These are phyloP conservation scores for Ommatoiulus sabulosus DNA, from an alignment of 2,888 invertebrate species.

Conservation along the genomic window DNA sequence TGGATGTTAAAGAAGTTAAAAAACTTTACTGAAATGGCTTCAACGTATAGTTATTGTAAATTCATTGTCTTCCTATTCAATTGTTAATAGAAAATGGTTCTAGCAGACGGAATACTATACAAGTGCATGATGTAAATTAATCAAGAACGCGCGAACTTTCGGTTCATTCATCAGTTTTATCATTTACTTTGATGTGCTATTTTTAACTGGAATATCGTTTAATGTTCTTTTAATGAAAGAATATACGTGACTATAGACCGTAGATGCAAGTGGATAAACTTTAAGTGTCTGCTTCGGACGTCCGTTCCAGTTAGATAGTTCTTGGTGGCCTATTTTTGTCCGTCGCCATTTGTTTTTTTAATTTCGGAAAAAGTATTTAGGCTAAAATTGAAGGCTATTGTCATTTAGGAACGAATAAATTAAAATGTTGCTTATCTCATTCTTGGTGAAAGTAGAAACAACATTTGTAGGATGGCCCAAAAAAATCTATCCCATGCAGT, in stretches of 20 bases:
- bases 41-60: no score
- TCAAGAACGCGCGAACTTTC: background rate
- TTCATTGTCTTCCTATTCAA: no score
- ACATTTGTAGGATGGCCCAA: no score
- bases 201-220: background rate
- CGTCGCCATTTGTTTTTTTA: background rate
- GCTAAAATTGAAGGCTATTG: background rate
- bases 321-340: background rate
- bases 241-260: background rate
- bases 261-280: background rate
- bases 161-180: background rate
- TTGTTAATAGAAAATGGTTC: no score
- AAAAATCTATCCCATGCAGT: no score
- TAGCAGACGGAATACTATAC: no score
- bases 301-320: conserved; percentile 21
- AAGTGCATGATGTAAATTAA: background rate
- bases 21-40: no score
- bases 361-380: background rate
- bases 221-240: background rate
- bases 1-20: no score
- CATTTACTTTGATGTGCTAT: background rate
- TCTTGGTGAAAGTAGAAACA: no score
- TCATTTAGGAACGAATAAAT: background rate
- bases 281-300: background rate
- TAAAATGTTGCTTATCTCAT: background rate